Evolutionary conservation across 2,888 invertebrate species (phyloP).

Genomic region (Tipula unca): DNA sequence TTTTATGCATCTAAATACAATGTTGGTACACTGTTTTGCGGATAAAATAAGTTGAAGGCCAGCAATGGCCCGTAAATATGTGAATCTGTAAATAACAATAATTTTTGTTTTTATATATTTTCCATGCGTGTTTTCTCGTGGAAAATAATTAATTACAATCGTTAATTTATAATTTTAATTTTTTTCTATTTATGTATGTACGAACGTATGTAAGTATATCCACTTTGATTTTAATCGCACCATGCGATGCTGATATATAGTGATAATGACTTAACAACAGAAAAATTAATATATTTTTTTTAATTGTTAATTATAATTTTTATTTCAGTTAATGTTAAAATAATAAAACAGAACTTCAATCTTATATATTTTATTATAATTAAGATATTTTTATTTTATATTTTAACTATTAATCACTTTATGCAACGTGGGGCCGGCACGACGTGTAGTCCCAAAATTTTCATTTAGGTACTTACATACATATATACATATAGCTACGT

Average conservation of each 20-base stretch:
- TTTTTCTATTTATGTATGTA: not conserved
- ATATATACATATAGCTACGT: too few species aligned
- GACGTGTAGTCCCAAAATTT: not conserved
- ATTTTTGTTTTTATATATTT: too few species aligned
- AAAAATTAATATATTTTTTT: not conserved
- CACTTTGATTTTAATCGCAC: not conserved
- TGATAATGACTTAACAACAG: not conserved
- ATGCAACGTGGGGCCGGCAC: not conserved
- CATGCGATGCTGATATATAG: not conserved
- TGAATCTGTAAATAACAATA: too few species aligned
- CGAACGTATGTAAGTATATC: too few species aligned
- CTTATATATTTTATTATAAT: not conserved
- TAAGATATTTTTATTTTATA: not conserved
- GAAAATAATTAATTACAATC: not conserved
- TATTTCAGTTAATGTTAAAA: not conserved
- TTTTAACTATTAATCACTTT: not conserved
- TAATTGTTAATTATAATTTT: not conserved
- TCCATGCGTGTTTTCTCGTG: not conserved
- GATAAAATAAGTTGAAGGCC: not conserved
- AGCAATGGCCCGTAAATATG: too few species aligned
- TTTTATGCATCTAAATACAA: not conserved
- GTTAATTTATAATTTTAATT: not conserved
- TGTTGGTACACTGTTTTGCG: not conserved
- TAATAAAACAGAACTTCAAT: not conserved
- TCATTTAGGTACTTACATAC: too few species aligned